Conservation (phyloP, 53 echinoderm and acorn worm species). For the Echinarachnius parma region DNA sequence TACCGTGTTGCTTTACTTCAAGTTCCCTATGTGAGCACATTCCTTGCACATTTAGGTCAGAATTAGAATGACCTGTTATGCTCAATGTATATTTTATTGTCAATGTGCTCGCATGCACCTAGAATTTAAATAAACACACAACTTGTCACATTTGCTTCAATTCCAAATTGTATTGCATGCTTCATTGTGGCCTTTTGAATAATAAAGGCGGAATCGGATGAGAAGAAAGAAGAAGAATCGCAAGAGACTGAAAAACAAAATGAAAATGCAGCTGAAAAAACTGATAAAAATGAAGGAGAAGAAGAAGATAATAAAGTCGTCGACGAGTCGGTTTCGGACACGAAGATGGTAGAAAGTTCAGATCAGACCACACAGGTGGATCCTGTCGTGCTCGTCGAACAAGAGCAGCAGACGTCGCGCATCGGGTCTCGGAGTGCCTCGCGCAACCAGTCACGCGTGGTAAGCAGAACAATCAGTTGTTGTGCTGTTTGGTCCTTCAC, state of each 20-base stretch:
- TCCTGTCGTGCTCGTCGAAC: slow-evolving; percentile 32
- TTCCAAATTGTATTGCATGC: slow-evolving; percentile 34
- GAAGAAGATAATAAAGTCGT: too few relatives aligned
- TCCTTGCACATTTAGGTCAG: too few relatives aligned
- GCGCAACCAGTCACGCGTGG: slow-evolving; percentile 60
- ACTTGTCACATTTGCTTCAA: slow-evolving; percentile 33
- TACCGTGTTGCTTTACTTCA: too few relatives aligned
- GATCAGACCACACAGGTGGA: slow-evolving; percentile 65
- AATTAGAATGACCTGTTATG: too few relatives aligned
- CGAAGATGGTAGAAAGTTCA: slow-evolving; percentile 10
- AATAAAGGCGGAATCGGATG: slow-evolving; percentile 36
- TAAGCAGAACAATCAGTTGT: slow-evolving; percentile 42
- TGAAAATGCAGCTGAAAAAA: background rate
- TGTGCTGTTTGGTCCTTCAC: too few relatives aligned
- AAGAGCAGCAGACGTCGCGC: slow-evolving; percentile 35
- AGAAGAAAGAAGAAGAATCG: slow-evolving; percentile 17
- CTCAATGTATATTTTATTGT: too few relatives aligned
- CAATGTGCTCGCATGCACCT: too few relatives aligned
- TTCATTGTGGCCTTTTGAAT: too few relatives aligned
- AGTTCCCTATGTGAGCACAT: too few relatives aligned
- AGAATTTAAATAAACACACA: too few relatives aligned
- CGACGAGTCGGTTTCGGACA: too few relatives aligned
- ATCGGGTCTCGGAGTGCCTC: slow-evolving; percentile 62
- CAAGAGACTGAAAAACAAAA: slow-evolving; percentile 13
- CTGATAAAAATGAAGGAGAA: slow-evolving; percentile 13